These are phyloP conservation scores for Actinernus sp. DNA, from an alignment of 92 coral and sea anemone species.

Conservation along the genomic window DNA sequence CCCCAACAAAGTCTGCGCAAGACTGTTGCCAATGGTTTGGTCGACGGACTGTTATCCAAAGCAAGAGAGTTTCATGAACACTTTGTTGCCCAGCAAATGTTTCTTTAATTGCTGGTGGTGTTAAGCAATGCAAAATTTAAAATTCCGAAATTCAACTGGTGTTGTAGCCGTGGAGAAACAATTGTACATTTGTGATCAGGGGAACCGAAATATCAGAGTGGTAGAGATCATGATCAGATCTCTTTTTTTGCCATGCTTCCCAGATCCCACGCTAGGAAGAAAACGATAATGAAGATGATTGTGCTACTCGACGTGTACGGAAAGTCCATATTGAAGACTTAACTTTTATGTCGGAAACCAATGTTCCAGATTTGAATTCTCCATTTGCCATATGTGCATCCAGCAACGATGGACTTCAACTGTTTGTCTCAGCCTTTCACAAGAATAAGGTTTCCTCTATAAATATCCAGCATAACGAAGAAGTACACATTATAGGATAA, in stretches of 20 bases:
- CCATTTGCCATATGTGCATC: conserved; percentile 29
- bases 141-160: conserved; percentile 45
- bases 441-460: conserved; percentile 11
- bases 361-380: neutral
- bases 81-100: conserved; percentile 66
- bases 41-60: conserved; percentile 55
- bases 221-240: conserved; percentile 14
- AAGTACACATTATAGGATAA: conserved; percentile 4
- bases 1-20: conserved; percentile 38
- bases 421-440: conserved; percentile 19
- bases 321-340: conserved; percentile 37
- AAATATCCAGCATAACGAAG: neutral
- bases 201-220: conserved; percentile 38
- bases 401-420: neutral
- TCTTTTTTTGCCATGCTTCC: conserved; percentile 55
- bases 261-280: conserved; percentile 16
- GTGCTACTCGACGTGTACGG: conserved; percentile 42
- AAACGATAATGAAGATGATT: conserved; percentile 37
- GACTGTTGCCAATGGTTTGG: conserved; percentile 55
- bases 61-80: conserved; percentile 61
- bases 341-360: conserved; percentile 26
- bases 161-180: conserved; percentile 11
- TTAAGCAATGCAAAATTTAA: conserved; percentile 45
- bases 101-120: conserved; percentile 54
- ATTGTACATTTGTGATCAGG: conserved; percentile 60